Evolutionary conservation across 2,888 invertebrate genomes (phyloP).

Genomic region (Pegoplata infirma): DNA sequence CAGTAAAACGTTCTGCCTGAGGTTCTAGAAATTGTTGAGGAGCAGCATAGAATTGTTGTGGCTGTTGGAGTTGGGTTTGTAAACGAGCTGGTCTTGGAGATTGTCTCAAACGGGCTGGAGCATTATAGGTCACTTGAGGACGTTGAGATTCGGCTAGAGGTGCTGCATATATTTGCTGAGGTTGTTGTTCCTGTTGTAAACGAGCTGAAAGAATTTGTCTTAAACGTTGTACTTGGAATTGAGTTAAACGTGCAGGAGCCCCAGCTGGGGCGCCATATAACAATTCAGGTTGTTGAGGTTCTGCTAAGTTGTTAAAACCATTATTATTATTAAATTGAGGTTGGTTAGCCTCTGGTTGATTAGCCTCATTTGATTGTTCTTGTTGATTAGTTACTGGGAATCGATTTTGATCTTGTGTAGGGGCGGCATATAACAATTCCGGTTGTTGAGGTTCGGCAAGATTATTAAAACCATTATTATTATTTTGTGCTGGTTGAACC

Average conservation of each 20-base stretch:
- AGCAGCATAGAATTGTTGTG: slow-evolving; percentile 10
- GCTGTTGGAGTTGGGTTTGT: slow-evolving; percentile 4
- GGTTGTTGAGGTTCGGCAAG: too few relatives aligned
- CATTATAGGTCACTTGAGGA: not conserved
- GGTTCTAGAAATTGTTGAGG: not conserved
- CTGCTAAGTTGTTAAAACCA: slow-evolving; percentile 6
- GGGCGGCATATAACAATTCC: too few relatives aligned
- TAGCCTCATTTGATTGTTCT: too few relatives aligned
- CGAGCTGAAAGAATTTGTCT: not conserved
- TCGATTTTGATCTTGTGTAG: too few relatives aligned
- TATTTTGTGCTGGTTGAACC: too few relatives aligned
- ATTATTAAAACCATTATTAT: too few relatives aligned
- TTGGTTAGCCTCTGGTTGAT: not conserved
- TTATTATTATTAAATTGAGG: slow-evolving; percentile 11
- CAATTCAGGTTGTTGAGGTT: not conserved
- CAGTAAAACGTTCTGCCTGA: slow-evolving; percentile 48
- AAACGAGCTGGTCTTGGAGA: slow-evolving; percentile 3
- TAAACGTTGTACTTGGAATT: not conserved
- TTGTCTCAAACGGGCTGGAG: slow-evolving; percentile 21
- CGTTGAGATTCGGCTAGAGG: not conserved
- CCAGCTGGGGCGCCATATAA: too few relatives aligned
- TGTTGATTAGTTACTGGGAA: too few relatives aligned
- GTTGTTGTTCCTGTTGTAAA: not conserved
- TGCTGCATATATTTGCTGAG: slow-evolving; percentile 6
- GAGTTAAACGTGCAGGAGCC: not conserved